Conservation (phyloP, 1,140 invertebrate species). For the Papilio helenus region DNA sequence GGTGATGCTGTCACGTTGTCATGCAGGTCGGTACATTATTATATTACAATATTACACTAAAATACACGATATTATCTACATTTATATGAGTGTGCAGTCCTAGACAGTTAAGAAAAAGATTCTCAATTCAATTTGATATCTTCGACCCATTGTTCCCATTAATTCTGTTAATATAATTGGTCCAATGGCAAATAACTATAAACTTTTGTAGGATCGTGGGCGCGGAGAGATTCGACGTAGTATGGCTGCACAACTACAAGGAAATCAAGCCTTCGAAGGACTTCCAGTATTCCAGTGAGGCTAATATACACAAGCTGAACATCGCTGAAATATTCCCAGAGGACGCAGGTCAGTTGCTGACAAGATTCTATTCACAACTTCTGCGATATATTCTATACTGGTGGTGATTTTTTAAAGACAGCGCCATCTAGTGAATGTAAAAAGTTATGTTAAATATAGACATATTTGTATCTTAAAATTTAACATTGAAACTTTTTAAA, state of each 20-base stretch:
- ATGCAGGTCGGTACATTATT: conserved; percentile 83
- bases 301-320: conserved; percentile 94
- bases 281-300: conserved; percentile 95
- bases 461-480: too few species aligned
- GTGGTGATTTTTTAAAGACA: not conserved
- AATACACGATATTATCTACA: too few species aligned
- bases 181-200: too few species aligned
- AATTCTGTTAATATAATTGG: too few species aligned
- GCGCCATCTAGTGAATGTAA: not conserved
- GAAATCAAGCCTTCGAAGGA: conserved; percentile 98
- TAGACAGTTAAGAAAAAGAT: too few species aligned
- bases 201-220: conserved; percentile 88
- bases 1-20: conserved; percentile 93
- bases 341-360: conserved; percentile 83
- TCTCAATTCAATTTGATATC: too few species aligned
- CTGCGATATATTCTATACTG: not conserved
- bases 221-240: conserved; percentile 94
- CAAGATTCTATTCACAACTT: not conserved
- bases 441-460: too few species aligned
- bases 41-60: too few species aligned
- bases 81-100: too few species aligned
- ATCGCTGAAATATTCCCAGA: conserved; percentile 98
- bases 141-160: too few species aligned
- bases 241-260: conserved; percentile 98
- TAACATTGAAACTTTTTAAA: too few species aligned